phyloP scores from a whole-genome alignment of 2,113 vertebrate species.

The Cranoglanis bouderius region DNA sequence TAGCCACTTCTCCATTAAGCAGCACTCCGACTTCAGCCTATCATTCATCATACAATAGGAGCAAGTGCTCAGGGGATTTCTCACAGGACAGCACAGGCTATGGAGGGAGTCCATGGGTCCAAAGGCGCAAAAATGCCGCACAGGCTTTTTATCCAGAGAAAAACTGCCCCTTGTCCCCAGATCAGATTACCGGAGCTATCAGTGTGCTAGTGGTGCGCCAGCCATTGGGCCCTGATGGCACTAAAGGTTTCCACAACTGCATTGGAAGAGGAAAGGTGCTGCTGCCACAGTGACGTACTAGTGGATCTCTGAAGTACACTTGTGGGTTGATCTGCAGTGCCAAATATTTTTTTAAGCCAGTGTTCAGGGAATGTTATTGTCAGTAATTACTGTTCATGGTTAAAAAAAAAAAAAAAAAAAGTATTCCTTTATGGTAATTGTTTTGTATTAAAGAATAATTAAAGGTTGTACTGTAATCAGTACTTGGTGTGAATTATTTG shows the following conservation, averaged over 20 bases:
- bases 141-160: conserved; percentile 46
- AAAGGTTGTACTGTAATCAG: conserved; percentile 27
- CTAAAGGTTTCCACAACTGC: conserved; percentile 60
- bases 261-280: conserved; percentile 58
- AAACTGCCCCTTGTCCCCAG: fast-evolving
- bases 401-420: background rate
- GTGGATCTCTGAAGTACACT: background rate
- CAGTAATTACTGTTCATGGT: background rate
- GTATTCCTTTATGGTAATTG: background rate
- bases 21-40: conserved; percentile 35
- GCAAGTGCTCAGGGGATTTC: conserved; percentile 46
- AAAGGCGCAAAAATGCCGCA: conserved; percentile 50
- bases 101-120: conserved; percentile 58
- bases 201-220: conserved; percentile 43
- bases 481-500: background rate
- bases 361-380: background rate
- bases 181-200: background rate
- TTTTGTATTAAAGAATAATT: conserved; percentile 51
- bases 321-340: background rate
- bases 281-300: conserved; percentile 49
- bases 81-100: conserved; percentile 42
- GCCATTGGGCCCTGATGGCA: conserved; percentile 56
- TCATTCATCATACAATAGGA: conserved; percentile 2
- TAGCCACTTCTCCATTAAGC: conserved; percentile 35
- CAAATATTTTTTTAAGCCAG: conserved; percentile 24